Evolutionary conservation across 2,888 invertebrate species (phyloP), one percentile per base, ranked within the genome.

Genomic region (Peribatodes rhomboidaria): DNA sequence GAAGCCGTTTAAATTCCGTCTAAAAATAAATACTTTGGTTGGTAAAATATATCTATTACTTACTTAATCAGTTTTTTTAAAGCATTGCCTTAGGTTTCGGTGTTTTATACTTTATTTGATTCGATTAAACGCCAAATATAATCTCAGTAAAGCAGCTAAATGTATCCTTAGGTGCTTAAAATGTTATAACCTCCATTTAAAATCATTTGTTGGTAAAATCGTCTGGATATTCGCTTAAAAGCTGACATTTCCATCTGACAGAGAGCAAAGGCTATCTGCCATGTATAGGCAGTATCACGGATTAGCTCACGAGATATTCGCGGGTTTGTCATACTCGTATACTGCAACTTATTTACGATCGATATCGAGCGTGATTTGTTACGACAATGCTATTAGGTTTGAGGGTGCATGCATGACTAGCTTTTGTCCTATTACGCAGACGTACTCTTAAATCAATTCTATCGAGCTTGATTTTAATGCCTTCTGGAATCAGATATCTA

Each of bases 261-360:
- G 75, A 73, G 83, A 82, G 79, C 84, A 83, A 82, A 85, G 84
- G 86, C 80, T 85, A 86, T 83, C 80, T 76, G 67, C 70, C 69
- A 63, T 73, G 75, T 76, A 73, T 73, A 79, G 71, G 68, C 71
- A 70, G 70, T 70, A 74, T 73, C 74, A 74, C 71, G 71, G 60
- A 60, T 60, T 56, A 60, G 47, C 64, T 67, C 54, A 58, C 41
- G 22, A 67, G 61, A 61, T 60, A 61, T 58, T 54, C 49, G 33
- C 78, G 80, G 80, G 87, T 86, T 85, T 84, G 87, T 87, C 86
- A 89, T 90, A n/a, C n/a, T n/a, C n/a, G n/a, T n/a, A 89, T 87
- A 89, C 88, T 79, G 82, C 82, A 73, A 81, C 77, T 82, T 89
- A 89, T 90, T 89, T 87, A 90, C 83, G 86, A 86, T 85, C 87